These are phyloP conservation scores for Acrobasis suavella DNA, from an alignment of 2,888 invertebrate genomes.

Conservation along the genomic window DNA sequence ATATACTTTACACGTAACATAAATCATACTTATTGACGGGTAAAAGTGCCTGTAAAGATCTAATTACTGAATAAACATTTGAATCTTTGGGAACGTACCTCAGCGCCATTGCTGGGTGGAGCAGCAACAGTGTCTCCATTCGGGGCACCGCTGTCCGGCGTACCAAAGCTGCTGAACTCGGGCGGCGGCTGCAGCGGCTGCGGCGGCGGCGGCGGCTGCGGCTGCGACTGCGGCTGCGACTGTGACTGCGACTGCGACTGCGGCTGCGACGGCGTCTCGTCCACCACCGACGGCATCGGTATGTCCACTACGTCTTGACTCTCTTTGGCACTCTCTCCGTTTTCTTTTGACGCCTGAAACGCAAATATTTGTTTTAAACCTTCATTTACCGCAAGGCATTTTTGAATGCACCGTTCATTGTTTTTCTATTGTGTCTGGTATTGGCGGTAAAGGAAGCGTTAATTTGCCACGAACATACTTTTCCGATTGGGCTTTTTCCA, in stretches of 20 bases:
- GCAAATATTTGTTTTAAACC: no score
- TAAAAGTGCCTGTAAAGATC: no score
- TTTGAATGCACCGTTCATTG: no score
- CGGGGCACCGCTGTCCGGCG: constrained; percentile 22
- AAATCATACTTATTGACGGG: no score
- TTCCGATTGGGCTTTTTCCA: no score
- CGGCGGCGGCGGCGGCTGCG: constrained; percentile 36
- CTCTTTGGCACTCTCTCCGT: constrained; percentile 54
- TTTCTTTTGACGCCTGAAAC: constrained; percentile 59
- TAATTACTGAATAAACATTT: no score
- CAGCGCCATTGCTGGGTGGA: constrained; percentile 28
- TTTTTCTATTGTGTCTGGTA: no score
- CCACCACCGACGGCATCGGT: constrained; percentile 83
- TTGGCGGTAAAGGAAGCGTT: no score
- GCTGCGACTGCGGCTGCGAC: constrained; percentile 36
- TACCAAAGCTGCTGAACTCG: constrained; percentile 36
- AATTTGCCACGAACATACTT: no score
- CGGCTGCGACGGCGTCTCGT: constrained; percentile 56
- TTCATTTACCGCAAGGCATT: no score
- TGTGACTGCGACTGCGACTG: no score
- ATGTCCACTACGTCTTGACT: constrained; percentile 84
- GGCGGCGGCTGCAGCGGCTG: constrained; percentile 42
- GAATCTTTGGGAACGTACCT: constrained; percentile 9
- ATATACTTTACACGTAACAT: no score
- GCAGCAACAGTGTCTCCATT: constrained; percentile 22